phyloP scores from a whole-genome alignment of 2,113 vertebrate genomes.

The Gorsachius goisagi region DNA sequence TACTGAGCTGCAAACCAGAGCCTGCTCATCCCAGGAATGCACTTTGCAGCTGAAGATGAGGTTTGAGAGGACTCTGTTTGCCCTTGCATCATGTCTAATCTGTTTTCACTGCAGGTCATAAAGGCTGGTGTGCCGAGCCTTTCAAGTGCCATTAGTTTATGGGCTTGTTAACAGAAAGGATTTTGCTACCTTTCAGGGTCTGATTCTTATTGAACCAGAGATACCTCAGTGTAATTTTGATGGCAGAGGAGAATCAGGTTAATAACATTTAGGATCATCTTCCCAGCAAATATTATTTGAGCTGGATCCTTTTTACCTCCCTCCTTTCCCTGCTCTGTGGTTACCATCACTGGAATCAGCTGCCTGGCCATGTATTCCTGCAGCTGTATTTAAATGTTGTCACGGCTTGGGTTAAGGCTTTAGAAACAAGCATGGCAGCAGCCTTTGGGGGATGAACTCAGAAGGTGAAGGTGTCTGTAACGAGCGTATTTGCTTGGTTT shows the following conservation, averaged over 20 bases:
- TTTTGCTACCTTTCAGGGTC: conserved; percentile 13
- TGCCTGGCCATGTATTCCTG: not conserved
- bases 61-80: not conserved
- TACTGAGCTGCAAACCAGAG: not conserved
- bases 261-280: not conserved
- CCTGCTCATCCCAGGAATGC: not conserved
- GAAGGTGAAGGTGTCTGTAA: not conserved
- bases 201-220: not conserved
- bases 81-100: not conserved
- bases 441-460: not conserved
- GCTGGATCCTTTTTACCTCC: not conserved
- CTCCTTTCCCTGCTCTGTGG: not conserved
- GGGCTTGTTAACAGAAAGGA: conserved; percentile 6
- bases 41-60: not conserved
- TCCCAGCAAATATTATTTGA: not conserved
- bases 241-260: not conserved
- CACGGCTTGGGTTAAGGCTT: not conserved
- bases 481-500: not conserved
- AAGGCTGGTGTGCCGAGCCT: not conserved
- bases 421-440: not conserved
- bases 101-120: not conserved
- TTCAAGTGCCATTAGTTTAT: conserved; percentile 14
- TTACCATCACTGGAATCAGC: not conserved
- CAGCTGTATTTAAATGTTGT: not conserved
- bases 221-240: not conserved